A percentile compares a stretch with the other conserved stretches of the same genome.
Conservation (phyloP, 2,888 invertebrate species). For the Hypselothyrea guttata region DNA sequence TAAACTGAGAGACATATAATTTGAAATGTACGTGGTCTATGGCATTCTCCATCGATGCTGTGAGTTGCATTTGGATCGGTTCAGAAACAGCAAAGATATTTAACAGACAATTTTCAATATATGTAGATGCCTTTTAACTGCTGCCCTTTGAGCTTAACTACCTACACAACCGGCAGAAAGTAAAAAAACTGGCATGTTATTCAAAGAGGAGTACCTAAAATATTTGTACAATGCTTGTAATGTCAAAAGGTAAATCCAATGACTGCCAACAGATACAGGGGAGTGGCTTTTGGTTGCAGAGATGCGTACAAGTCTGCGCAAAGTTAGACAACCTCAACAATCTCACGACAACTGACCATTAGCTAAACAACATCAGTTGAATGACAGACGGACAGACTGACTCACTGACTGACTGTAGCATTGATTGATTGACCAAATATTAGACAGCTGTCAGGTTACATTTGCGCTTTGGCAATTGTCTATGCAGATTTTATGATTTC, state of each 20-base stretch:
- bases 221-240: constrained; percentile 41
- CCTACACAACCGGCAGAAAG: neutral
- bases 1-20: too few relatives aligned
- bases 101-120: too few relatives aligned
- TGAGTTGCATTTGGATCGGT: too few relatives aligned
- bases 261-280: constrained; percentile 14
- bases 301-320: constrained; percentile 28
- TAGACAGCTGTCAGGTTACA: constrained; percentile 8
- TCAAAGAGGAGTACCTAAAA: constrained; percentile 20
- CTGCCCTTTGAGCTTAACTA: too few relatives aligned
- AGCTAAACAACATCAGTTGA: constrained; percentile 6
- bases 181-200: constrained; percentile 1
- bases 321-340: constrained; percentile 35
- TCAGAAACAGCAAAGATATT: too few relatives aligned
- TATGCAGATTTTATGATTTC: constrained; percentile 45
- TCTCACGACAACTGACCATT: constrained; percentile 43
- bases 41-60: too few relatives aligned
- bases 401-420: constrained; percentile 1
- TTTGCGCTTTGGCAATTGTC: constrained; percentile 21
- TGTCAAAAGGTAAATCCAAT: constrained; percentile 41
- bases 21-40: too few relatives aligned
- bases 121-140: too few relatives aligned
- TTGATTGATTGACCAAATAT: constrained; percentile 10
- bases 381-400: constrained; percentile 8
- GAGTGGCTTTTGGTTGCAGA: constrained; percentile 29